Evolutionary conservation across 2,888 invertebrate species (phyloP), one percentile per base, ranked within the genome.

Genomic region (Andrena bucephala): DNA sequence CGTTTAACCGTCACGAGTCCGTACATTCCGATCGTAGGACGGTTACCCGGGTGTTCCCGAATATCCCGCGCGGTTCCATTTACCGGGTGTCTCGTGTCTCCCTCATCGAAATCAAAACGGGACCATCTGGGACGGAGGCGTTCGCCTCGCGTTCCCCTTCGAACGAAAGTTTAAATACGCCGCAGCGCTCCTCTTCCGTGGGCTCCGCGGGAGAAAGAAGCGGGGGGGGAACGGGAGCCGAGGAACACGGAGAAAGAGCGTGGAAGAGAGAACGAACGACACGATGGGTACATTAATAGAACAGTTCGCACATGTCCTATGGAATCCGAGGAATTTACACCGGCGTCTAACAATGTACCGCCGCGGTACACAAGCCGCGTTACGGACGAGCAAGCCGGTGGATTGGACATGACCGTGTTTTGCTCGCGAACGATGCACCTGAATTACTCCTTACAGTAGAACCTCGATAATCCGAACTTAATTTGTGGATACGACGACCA

Each of bases 251-350:
- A 71, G 74, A 81, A 84, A 74, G 76, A 74, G 72, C 83, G 73
- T 59, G 54, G 81, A 69, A 71, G 65, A 54, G 75, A 81, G 84
- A 83, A 54, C 80, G 75, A 54, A 77, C 70, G 72, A 75, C 78
- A 68, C 73, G 91, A 87, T 83, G 87, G 83, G 81, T 89, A 86
- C 90, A 91, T 91, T 90, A 91, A 90, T 89, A 90, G 90, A 90
- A 87, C 87, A 48, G 85, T 89, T 85, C 81, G 89, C 91, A 91
- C 87, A 86, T 90, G 91, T 87, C 76, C 75, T 73, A 65, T 57
- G 84, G 88, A 88, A 91, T 89, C 83, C 81, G 36, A 52, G 68
- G 86, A 87, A 91, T 90, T 83, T 79, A 78, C 81, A 83, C 75
- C 65, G 76, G 76, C 73, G 83, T 77, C 84, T 83, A 85, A 90